A percentile compares a stretch with the other conserved stretches of the same genome.
Evolutionary conservation across 2,888 invertebrate species (phyloP).

Genomic region (Aphodius sticticus): DNA sequence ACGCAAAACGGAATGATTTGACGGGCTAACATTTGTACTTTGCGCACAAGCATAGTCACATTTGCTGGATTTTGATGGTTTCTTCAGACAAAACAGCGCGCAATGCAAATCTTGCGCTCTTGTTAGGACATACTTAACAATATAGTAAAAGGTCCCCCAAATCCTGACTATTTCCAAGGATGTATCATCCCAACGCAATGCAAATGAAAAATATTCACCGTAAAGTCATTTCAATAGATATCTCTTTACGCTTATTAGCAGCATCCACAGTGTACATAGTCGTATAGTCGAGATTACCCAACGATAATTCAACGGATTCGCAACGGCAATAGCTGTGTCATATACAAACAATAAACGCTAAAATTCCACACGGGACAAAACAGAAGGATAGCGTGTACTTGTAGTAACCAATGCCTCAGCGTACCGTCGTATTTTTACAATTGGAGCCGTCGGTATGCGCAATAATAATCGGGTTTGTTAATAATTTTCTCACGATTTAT

Average conservation of each 20-base stretch:
- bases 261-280: not conserved
- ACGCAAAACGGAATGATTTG: too few relatives aligned
- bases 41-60: too few relatives aligned
- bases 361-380: not conserved
- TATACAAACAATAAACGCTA: not conserved
- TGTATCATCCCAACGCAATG: too few relatives aligned
- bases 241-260: not conserved
- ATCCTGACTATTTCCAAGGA: too few relatives aligned
- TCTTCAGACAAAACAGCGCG: too few relatives aligned
- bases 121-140: too few relatives aligned
- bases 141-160: too few relatives aligned
- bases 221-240: not conserved
- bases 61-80: too few relatives aligned
- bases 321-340: not conserved
- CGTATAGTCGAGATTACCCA: not conserved
- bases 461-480: not conserved
- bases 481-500: not conserved
- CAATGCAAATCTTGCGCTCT: too few relatives aligned
- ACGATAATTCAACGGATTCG: not conserved
- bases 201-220: too few relatives aligned
- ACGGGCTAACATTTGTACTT: too few relatives aligned
- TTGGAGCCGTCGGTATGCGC: not conserved
- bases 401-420: not conserved
- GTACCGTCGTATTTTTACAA: not conserved
- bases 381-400: not conserved